phyloP scores from a whole-genome alignment of 2,113 vertebrate genomes.

The Macquaria australasica region DNA sequence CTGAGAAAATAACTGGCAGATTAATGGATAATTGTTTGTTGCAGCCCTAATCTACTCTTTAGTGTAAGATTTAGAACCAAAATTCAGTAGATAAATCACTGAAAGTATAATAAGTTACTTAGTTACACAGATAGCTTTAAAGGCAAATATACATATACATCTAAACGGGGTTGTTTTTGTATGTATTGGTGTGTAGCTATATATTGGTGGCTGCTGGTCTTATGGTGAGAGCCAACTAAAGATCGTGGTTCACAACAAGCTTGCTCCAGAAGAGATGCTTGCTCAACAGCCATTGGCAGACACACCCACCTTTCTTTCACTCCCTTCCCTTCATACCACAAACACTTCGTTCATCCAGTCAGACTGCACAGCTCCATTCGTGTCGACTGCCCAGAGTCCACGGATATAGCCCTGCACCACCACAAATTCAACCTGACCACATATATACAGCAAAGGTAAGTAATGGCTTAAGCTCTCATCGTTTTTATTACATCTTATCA shows the following conservation, averaged over 20 bases:
- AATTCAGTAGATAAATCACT: background rate
- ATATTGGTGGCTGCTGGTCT: too few relatives aligned
- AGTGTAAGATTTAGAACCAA: background rate
- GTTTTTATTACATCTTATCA: conserved; percentile 1
- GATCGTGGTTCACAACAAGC: background rate
- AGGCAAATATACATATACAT: background rate
- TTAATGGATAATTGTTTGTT: background rate
- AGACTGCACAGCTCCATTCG: conserved; percentile 70
- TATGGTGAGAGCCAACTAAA: background rate
- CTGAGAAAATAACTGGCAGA: background rate
- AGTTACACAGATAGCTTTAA: background rate
- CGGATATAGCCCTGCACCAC: conserved; percentile 47
- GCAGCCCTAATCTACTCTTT: background rate
- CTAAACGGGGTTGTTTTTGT: background rate
- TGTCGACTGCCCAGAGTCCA: conserved; percentile 88
- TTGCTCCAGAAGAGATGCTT: conserved; percentile 2
- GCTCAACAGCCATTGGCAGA: conserved; percentile 44
- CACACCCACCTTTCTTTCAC: conserved; percentile 73
- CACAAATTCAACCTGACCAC: background rate
- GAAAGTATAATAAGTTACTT: background rate
- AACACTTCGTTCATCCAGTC: conserved; percentile 57
- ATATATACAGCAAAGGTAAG: conserved; percentile 59
- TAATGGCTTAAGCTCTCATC: background rate
- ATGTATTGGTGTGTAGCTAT: background rate
- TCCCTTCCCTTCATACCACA: conserved; percentile 49